Percentiles rank a stretch among this genome's conserved stretches.
phyloP scores from a whole-genome alignment of 2,888 invertebrate species.

The Lottia gigantea region DNA sequence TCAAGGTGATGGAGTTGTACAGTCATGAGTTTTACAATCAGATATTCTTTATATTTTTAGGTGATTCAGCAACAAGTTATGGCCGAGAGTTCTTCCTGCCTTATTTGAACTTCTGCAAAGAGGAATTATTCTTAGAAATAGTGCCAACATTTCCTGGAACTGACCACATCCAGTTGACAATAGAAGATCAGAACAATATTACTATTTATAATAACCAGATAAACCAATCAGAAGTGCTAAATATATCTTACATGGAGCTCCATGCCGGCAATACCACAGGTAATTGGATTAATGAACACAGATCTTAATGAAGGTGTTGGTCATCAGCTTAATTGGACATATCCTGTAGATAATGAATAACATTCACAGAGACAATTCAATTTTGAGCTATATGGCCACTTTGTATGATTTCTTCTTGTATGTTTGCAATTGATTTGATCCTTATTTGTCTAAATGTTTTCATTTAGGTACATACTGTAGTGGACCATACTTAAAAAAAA shows the following conservation, averaged over 20 bases:
- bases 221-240: neutral
- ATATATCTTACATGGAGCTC: neutral
- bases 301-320: neutral
- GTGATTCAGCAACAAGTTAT: slow-evolving; percentile 1
- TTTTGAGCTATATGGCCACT: too few species aligned
- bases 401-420: too few species aligned
- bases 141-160: neutral
- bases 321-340: too few species aligned
- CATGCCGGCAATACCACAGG: neutral
- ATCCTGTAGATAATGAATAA: too few species aligned
- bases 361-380: too few species aligned
- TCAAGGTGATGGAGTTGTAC: too few species aligned
- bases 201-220: neutral
- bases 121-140: neutral
- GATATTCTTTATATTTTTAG: neutral
- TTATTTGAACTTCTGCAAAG: slow-evolving; percentile 6
- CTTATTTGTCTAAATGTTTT: too few species aligned
- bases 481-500: too few species aligned
- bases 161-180: neutral
- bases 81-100: slow-evolving; percentile 18
- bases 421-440: too few species aligned
- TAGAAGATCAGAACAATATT: neutral
- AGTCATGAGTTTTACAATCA: too few species aligned
- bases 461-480: too few species aligned
- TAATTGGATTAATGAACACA: neutral